Conservation (phyloP, 2,888 invertebrate genomes). For the Sphaeridia pumilis region DNA sequence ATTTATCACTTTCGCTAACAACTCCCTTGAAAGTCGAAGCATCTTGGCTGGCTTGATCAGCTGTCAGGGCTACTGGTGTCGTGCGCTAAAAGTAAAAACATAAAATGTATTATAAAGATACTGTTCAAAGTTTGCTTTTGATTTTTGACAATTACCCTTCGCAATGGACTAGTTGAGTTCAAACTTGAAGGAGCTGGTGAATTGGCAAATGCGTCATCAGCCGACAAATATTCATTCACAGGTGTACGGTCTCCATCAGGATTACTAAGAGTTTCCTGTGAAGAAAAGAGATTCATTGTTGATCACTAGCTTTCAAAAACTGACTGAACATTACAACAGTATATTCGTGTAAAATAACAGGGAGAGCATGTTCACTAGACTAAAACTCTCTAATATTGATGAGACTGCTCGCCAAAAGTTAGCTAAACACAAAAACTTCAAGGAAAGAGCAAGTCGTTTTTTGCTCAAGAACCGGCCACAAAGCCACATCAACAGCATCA, state of each 20-base stretch:
- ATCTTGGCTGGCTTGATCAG: conserved; percentile 8
- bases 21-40: conserved; percentile 17
- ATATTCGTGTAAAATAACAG: too few species aligned
- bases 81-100: conserved; percentile 1
- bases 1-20: conserved; percentile 21
- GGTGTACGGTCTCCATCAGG: conserved; percentile 20
- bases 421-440: background rate
- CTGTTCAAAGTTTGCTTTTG: background rate
- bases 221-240: conserved; percentile 12
- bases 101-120: too few species aligned
- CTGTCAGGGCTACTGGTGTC: conserved; percentile 6
- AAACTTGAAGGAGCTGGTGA: background rate
- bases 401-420: background rate
- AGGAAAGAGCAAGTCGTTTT: too few species aligned
- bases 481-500: too few species aligned
- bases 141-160: conserved; percentile 8
- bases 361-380: too few species aligned
- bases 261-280: conserved; percentile 33
- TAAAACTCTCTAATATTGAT: background rate
- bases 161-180: background rate
- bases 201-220: background rate
- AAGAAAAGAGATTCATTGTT: too few species aligned
- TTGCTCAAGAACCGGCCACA: too few species aligned
- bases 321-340: background rate
- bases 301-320: background rate